Base-by-base conservation (phyloP, 2,888 invertebrate species). In the Limenitis camilla region DNA sequence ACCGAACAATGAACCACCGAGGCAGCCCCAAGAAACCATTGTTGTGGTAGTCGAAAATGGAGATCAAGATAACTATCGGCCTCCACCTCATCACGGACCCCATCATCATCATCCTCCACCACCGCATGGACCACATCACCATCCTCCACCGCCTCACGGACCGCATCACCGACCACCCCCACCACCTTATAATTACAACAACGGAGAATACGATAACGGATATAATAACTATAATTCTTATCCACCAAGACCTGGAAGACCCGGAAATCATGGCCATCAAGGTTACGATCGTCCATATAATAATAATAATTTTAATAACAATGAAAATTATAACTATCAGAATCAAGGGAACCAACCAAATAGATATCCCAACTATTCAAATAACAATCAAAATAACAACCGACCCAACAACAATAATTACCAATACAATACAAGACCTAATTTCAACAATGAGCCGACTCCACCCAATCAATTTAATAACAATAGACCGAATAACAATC, bases 1-100 rank as follows among this genome's bases (percentile, higher is more conserved):
- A 19, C 61, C 36, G 57, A 56, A 30, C 64, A 68, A 1, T 62
- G 59, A 6, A 11, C 69, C 73, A 7, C 69, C 70, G 9, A 53
- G 73, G 40, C 40, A 49, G 5, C 49, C 54, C 19, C 46, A 52
- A 39, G 52, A 58, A 43, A 58, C 58, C 10, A 49, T 53, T 5
- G 19, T 61, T 27, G 50, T 60, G n/a, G 43, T 61, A 4, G 57
- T 57, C 10, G 55, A 61, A 27, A 53, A 57, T n/a, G 45, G 44
- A 5, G 29, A 48, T 36, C 11, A 41, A 10, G 33, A 43, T 2
- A 29, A 48, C 7, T 4, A 9, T 6, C 35, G 40, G 6, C 43
- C 43, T 11, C 42, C 38, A 32, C 19, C 29, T 6, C n/a, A 30
- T 29, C 29, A 32, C 29, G 44, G 48, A 19, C 52, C 48, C 5